These are phyloP conservation scores for Leucophora obtusa DNA, from an alignment of 2,888 invertebrate genomes.

Conservation along the genomic window DNA sequence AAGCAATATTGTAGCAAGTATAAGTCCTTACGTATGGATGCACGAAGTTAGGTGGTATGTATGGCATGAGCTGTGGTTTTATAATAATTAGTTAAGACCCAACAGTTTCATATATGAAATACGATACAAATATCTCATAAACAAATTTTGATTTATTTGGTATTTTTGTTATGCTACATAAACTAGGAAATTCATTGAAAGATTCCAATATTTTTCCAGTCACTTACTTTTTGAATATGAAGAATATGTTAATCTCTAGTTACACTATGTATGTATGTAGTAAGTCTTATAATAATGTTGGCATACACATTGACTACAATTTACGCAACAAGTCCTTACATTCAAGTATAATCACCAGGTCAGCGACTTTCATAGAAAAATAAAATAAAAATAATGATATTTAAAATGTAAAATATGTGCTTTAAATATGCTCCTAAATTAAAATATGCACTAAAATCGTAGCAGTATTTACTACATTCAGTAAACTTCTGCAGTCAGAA, in stretches of 20 bases:
- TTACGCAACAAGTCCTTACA: slow-evolving; percentile 48
- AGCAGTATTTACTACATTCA: too few relatives aligned
- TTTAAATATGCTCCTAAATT: too few relatives aligned
- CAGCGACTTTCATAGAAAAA: too few relatives aligned
- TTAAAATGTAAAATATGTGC: too few relatives aligned
- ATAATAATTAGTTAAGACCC: slow-evolving; percentile 53
- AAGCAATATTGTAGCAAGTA: not conserved
- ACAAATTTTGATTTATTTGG: slow-evolving; percentile 59
- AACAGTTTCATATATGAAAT: slow-evolving; percentile 43
- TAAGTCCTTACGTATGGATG: not conserved
- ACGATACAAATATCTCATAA: too few relatives aligned
- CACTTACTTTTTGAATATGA: not conserved
- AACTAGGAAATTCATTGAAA: slow-evolving; percentile 30
- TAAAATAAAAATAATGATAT: too few relatives aligned
- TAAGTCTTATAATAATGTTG: not conserved
- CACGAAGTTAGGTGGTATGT: not conserved
- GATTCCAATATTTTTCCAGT: not conserved
- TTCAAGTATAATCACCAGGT: not conserved
- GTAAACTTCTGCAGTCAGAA: too few relatives aligned
- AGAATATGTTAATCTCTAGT: slow-evolving; percentile 17
- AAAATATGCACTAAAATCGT: too few relatives aligned
- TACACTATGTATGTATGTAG: not conserved
- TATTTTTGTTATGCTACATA: slow-evolving; percentile 54
- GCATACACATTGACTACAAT: not conserved
- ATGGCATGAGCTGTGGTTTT: slow-evolving; percentile 37